phyloP scores from a whole-genome alignment of 2,113 vertebrate species.

The Thamnaconus septentrionalis region DNA sequence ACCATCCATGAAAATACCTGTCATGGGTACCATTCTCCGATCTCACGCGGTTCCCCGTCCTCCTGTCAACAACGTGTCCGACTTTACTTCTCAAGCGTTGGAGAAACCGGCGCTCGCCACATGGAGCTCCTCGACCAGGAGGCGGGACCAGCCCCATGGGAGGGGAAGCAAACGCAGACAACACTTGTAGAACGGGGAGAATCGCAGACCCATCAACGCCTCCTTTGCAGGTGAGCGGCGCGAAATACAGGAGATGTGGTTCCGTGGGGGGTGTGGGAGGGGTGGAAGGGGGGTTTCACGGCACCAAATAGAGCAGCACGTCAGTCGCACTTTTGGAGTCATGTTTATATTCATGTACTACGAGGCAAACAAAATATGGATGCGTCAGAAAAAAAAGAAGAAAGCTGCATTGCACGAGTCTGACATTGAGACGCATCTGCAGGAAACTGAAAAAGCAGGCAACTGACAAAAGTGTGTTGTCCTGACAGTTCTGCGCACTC shows the following conservation, averaged over 20 bases:
- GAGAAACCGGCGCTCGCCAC: constrained; percentile 44
- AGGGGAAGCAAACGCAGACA: constrained; percentile 60
- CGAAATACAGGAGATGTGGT: constrained; percentile 10
- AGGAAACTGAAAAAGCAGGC: constrained; percentile 9
- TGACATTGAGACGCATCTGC: constrained; percentile 36
- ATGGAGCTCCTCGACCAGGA: constrained; percentile 42
- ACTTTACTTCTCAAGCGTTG: constrained; percentile 73
- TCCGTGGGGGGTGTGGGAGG: too few species aligned
- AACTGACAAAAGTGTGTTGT: constrained; percentile 28
- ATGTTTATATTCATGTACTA: constrained; percentile 67
- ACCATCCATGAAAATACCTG: constrained; percentile 63
- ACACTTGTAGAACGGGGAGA: constrained; percentile 50
- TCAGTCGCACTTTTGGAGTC: constrained; percentile 40
- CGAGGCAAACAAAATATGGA: constrained; percentile 48
- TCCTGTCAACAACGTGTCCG: constrained; percentile 67
- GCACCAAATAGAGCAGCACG: neutral
- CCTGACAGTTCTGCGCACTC: constrained; percentile 19
- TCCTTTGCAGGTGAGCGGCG: constrained; percentile 67
- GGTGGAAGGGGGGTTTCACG: neutral
- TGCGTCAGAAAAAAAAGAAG: neutral
- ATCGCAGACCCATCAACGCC: constrained; percentile 64
- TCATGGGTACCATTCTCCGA: constrained; percentile 56
- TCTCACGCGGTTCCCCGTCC: constrained; percentile 63
- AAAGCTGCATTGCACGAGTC: constrained; percentile 19
- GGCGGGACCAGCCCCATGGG: constrained; percentile 40